Evolutionary conservation across 2,888 invertebrate genomes (phyloP), one percentile per base, ranked within the genome.

Genomic region (Rhagium mordax): DNA sequence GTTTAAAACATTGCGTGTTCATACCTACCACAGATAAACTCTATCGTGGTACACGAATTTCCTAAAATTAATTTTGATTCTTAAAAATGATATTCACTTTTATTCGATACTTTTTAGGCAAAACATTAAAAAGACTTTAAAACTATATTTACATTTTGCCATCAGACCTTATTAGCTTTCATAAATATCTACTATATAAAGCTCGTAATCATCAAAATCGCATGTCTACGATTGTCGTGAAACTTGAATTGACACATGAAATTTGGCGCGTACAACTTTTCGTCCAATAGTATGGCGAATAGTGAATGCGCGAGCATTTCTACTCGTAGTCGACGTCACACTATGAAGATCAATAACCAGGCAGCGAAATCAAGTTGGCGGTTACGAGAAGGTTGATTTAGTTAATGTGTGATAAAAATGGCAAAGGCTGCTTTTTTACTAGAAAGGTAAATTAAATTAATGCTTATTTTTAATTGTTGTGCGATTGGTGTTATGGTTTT

Each of bases 381-480:
- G 70, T 71, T 73, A 73, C 65, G 72, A 80, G 80, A 77, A 76
- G 79, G 80, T 77, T 76, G 81, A 80, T 83, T 84, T 84, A 85
- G 87, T 88, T 87, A 86, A 93, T 93, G 93, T 93, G 93, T 88
- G 93, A 93, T 90, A 91, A 91, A 89, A 91, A 91, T 88, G 91
- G 91, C 87, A 91, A 91, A 85, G 93, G 93, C 87, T 93, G 93
- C 89, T 93, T 93, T 89, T 92, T 91, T 87, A 89, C 90, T 79
- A 89, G 89, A 87, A 90, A 91, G 90, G 91, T 91, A 89, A 89
- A 85, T 84, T 70, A 81, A 79, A 80, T 75, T 74, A 70, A 77
- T 79, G 73, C 49, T 80, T 24, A 47, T 21, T 67, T 67, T 57
- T 55, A 66, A 77, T 76, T 62, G 41, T 27, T 15, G 20, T 60